These are phyloP conservation scores for Microtus oregoni DNA, from an alignment of 2,113 vertebrate species.

Conservation along the genomic window DNA sequence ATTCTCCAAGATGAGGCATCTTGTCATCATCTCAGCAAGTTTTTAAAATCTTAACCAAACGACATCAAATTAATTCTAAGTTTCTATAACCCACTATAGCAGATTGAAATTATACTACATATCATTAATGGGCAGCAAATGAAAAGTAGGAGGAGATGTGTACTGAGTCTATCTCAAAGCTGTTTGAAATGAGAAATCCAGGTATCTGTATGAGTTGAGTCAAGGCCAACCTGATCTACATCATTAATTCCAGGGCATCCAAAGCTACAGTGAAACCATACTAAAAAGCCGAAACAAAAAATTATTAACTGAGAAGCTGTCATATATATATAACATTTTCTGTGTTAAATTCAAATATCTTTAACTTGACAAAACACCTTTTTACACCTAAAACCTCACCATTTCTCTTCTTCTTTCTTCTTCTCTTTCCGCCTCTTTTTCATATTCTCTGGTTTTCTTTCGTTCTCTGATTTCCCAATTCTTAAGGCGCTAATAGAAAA, in stretches of 20 bases:
- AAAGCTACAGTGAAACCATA: not conserved
- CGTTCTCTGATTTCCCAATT: conserved; percentile 99
- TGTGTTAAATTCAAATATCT: not conserved
- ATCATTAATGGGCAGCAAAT: conserved; percentile 39
- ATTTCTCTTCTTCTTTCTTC: conserved; percentile 97
- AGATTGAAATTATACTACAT: not conserved
- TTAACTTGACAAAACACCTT: not conserved
- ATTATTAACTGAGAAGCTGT: not conserved
- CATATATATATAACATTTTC: not conserved
- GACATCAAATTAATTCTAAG: not conserved
- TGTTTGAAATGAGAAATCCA: not conserved
- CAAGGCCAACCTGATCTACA: not conserved
- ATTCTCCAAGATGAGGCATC: not conserved
- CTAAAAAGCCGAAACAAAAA: not conserved
- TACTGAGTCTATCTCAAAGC: not conserved
- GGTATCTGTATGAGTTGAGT: too few species aligned
- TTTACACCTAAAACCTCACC: conserved; percentile 85
- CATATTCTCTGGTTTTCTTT: conserved; percentile 97
- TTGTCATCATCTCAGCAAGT: not conserved
- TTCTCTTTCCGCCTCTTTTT: conserved; percentile 96
- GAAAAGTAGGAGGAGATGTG: not conserved
- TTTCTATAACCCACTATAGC: not conserved
- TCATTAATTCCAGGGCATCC: not conserved
- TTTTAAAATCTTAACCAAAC: conserved; percentile 13
- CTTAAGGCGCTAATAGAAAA: conserved; percentile 93